Base-by-base conservation (phyloP, 1,140 invertebrate genomes). In the Tyrophagus putrescentiae region DNA sequence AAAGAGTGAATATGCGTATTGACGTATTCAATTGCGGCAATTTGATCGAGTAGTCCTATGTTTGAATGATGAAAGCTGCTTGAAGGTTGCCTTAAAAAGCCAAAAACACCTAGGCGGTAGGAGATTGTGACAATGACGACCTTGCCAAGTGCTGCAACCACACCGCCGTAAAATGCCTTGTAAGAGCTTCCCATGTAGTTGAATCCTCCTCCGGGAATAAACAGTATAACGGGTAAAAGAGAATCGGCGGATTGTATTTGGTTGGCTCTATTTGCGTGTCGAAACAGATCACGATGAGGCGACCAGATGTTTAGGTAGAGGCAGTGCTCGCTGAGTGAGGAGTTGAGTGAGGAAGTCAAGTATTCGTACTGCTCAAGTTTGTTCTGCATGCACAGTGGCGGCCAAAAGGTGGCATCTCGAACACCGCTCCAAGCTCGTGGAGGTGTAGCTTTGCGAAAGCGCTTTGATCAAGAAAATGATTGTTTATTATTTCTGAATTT, bases 91-190 rank as follows among this genome's bases (percentile, higher is more conserved):
- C n/a, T 91, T 7, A 97, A 78, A 73, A 95, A 98, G 3, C 93
- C 93, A 4, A 97, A 77, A 7, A 84, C 85, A 18, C 90, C 87
- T 5, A 94, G 80, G 57, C 93, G 79, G 71, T 98, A 96, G 70
- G 95, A 90, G 80, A 96, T 90, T 31, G 89, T 85, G 4, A 94
- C 90, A 62, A 95, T 76, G 45, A 98, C 85, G 16, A 97, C 79
- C 67, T 95, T 84, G 69, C 92, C 87, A 73, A 92, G 87, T 1
- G 84, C 83, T 0, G 88, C 88, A 32, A 98, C 73, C 68, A 84
- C 84, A 64, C 75, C 74, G 56, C 82, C 86, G 74, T 97, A 89
- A 73, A 97, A 98, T 16, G 96, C 82, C 70, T 95, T 90, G 63
- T 97, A 75, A 34, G n/a, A 36, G 41, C 28, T 23, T 89, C 93